Percentiles rank a stretch among this genome's conserved stretches.
Evolutionary conservation across 2,888 invertebrate genomes (phyloP).

Genomic region (Orthonevra nobilis): DNA sequence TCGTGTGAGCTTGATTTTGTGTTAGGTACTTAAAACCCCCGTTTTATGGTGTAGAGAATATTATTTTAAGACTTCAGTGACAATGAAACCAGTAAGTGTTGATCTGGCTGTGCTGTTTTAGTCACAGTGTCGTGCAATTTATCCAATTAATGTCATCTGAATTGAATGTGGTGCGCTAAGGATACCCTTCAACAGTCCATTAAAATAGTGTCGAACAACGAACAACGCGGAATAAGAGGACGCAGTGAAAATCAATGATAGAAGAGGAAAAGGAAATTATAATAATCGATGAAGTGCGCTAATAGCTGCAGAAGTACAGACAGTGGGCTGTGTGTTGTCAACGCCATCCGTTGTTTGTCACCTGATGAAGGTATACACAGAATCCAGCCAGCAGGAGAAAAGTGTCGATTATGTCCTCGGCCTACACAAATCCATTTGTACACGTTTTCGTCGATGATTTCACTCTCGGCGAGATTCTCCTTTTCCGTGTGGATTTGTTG

Average conservation of each 20-base stretch:
- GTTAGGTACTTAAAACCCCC: too few relatives aligned
- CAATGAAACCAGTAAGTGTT: too few relatives aligned
- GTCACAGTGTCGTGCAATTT: constrained; percentile 27
- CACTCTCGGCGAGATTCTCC: constrained; percentile 37
- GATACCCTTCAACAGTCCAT: constrained; percentile 46
- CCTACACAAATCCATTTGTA: constrained; percentile 69
- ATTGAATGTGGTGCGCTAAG: constrained; percentile 29
- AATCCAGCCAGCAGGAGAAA: constrained; percentile 44
- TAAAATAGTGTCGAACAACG: constrained; percentile 53
- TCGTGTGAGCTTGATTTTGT: too few relatives aligned
- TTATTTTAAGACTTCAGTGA: too few relatives aligned
- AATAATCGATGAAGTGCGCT: constrained; percentile 70
- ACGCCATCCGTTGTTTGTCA: constrained; percentile 52
- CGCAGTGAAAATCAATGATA: too few relatives aligned
- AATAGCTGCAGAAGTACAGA: constrained; percentile 63
- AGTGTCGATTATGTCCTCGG: constrained; percentile 68
- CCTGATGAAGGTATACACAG: constrained; percentile 31
- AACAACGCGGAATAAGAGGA: neutral
- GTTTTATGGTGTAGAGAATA: too few relatives aligned
- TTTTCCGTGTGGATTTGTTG: constrained; percentile 13
- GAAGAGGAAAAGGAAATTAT: constrained; percentile 40
- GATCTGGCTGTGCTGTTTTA: too few relatives aligned
- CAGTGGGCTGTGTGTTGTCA: constrained; percentile 62
- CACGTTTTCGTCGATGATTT: constrained; percentile 66
- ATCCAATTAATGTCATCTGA: constrained; percentile 57